These are phyloP conservation scores for Stichodactyla helianthus DNA, from an alignment of 64 coral and sea anemone genomes.

Conservation along the genomic window DNA sequence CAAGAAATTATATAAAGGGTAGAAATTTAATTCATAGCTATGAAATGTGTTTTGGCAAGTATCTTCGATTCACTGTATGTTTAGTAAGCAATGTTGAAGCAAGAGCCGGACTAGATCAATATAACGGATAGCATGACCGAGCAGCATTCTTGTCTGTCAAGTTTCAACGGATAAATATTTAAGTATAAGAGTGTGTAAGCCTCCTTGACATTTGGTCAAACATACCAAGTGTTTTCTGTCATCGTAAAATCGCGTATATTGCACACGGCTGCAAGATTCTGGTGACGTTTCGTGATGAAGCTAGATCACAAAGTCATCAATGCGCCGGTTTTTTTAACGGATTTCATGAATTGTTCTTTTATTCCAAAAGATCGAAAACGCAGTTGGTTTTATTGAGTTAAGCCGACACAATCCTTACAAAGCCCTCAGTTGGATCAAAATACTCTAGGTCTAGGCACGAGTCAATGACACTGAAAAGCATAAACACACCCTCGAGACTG, in stretches of 20 bases:
- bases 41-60: neutral
- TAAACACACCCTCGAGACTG: neutral
- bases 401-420: neutral
- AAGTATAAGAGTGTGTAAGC: conserved; percentile 3
- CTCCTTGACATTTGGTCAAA: conserved; percentile 16
- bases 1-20: too few relatives aligned
- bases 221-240: conserved; percentile 6
- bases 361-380: neutral
- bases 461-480: neutral
- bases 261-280: neutral
- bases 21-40: neutral
- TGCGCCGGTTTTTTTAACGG: neutral
- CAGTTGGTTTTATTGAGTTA: neutral
- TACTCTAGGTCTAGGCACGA: neutral
- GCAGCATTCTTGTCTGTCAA: neutral
- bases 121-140: conserved; percentile 2
- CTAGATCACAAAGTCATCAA: neutral
- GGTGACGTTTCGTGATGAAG: neutral
- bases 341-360: neutral
- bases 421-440: neutral
- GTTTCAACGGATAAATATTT: neutral
- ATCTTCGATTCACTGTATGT: neutral
- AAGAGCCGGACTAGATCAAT: neutral
- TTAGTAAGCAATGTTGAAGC: neutral
- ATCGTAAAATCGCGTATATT: neutral